Conservation (phyloP, 2,113 vertebrate genomes). For the Callorhinus ursinus region DNA sequence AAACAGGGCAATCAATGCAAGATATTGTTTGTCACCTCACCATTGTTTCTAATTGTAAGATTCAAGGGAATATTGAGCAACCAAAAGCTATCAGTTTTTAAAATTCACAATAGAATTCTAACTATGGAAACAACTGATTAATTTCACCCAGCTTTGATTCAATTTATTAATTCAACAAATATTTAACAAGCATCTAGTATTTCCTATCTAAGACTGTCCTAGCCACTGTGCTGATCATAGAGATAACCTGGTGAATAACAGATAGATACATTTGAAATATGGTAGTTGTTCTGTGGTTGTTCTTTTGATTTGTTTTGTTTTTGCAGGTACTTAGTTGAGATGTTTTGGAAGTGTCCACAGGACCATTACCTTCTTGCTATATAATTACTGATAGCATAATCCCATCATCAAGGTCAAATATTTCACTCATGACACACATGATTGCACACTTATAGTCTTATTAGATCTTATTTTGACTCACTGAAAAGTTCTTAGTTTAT, state of each 20-base stretch:
- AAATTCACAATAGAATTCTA: constrained; percentile 28
- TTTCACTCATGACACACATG: not conserved
- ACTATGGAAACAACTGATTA: not conserved
- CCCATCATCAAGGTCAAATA: not conserved
- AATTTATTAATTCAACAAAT: not conserved
- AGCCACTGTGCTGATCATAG: not conserved
- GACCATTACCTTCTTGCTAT: not conserved
- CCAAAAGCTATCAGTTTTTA: not conserved
- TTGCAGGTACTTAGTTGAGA: not conserved
- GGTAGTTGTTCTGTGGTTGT: not conserved
- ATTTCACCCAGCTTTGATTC: not conserved
- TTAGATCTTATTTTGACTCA: not conserved
- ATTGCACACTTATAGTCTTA: not conserved
- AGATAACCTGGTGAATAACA: not conserved
- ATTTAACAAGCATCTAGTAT: not conserved
- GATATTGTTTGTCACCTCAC: accelerated
- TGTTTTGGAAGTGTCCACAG: not conserved
- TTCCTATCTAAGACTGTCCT: not conserved
- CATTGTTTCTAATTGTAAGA: not conserved
- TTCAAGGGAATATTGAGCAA: not conserved
- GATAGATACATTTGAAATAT: not conserved
- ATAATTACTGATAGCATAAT: not conserved
- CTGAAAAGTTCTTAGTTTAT: not conserved
- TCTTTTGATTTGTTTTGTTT: not conserved
- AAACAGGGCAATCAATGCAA: constrained; percentile 70